phyloP scores from a whole-genome alignment of 2,113 vertebrate genomes.

The Neolamprologus sp. region DNA sequence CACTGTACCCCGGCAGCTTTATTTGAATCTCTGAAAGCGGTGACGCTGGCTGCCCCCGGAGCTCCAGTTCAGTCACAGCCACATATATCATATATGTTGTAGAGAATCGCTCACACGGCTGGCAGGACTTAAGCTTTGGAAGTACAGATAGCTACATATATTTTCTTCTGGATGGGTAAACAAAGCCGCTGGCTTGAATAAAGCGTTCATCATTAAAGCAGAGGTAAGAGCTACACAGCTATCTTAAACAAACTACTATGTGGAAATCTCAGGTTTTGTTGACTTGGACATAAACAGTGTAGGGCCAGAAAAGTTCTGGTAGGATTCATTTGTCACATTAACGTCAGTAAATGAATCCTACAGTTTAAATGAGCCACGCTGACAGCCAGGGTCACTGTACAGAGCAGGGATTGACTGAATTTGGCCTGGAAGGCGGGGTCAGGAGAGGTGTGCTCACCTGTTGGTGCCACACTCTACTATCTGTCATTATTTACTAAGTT shows the following conservation, averaged over 20 bases:
- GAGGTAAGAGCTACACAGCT: not conserved
- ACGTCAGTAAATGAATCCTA: not conserved
- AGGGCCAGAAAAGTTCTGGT: not conserved
- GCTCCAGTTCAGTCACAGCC: not conserved
- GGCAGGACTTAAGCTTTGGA: not conserved
- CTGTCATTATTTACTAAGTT: not conserved
- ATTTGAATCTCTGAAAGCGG: not conserved
- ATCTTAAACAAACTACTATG: not conserved
- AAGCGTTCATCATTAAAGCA: not conserved
- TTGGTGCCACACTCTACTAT: not conserved
- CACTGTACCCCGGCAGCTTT: not conserved
- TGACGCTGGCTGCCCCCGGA: not conserved
- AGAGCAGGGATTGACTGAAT: not conserved
- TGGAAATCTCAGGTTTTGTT: not conserved
- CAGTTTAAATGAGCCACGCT: not conserved
- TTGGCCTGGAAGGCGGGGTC: not conserved
- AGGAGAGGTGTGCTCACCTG: not conserved
- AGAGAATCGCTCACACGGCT: not conserved
- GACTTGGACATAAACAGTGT: not conserved
- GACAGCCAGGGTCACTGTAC: not conserved
- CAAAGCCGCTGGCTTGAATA: not conserved
- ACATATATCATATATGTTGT: not conserved
- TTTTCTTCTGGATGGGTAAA: not conserved
- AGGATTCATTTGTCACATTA: not conserved
- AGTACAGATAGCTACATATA: not conserved